These are phyloP conservation scores for Helicoverpa zea DNA, from an alignment of 1,140 invertebrate genomes.

Conservation along the genomic window DNA sequence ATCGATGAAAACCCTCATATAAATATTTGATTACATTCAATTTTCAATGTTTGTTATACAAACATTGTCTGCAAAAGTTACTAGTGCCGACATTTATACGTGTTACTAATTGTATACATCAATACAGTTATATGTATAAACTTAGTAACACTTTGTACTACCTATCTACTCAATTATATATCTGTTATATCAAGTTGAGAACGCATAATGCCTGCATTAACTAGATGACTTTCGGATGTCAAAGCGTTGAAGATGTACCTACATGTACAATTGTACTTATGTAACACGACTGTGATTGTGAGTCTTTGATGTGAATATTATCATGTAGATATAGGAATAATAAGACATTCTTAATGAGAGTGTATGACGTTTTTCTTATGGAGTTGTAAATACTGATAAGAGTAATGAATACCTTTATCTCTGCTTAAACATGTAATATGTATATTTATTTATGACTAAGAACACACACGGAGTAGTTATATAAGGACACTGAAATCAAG, in stretches of 20 bases:
- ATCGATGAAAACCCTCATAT: too few species aligned
- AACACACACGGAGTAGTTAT: too few species aligned
- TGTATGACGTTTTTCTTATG: neutral
- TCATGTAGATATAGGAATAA: neutral
- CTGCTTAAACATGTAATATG: too few species aligned
- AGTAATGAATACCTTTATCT: too few species aligned
- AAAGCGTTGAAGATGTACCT: neutral
- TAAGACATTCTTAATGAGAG: neutral
- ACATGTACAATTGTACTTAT: neutral
- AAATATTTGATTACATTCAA: too few species aligned
- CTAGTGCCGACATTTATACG: too few species aligned
- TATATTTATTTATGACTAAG: too few species aligned
- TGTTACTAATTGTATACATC: too few species aligned
- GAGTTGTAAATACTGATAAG: neutral
- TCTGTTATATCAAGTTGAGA: neutral
- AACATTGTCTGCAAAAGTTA: too few species aligned
- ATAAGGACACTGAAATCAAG: too few species aligned
- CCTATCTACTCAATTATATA: neutral
- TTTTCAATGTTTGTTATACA: too few species aligned
- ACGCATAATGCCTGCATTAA: conserved; percentile 14
- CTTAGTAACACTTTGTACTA: neutral
- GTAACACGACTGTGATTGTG: neutral
- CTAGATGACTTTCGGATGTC: conserved; percentile 9
- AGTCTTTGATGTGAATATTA: conserved; percentile 6
- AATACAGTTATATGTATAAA: too few species aligned